Evolutionary conservation across 2,113 vertebrate species (phyloP), one percentile per base, ranked within the genome.

Genomic region (Ammodramus savannarum): DNA sequence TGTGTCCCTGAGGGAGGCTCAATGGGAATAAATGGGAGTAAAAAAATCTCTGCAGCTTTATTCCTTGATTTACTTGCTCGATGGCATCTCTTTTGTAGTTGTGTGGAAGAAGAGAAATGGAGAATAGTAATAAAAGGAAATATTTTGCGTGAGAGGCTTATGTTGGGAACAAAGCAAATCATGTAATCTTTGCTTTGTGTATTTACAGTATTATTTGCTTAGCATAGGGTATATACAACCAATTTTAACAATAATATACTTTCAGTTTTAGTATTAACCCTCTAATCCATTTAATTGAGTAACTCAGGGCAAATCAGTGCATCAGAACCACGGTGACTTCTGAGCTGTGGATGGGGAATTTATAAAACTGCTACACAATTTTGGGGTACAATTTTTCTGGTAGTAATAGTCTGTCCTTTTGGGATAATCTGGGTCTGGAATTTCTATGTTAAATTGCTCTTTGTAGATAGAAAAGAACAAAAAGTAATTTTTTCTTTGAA

Each of bases 11-110:
- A 71, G 90, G 93, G 96, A 96, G 78, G 76, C 73, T 95, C 89
- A 90, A 18, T 93, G 80, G 86, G 90, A 93, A 92, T 95, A 89
- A 97, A 86, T 59, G 80, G 89, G 72, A 94, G 62, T 66, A n/a
- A 91, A 95, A 89, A 89, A 68, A 43, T 44, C 88, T 89, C 79
- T 39, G 51, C 57, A 89, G 85, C 82, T 84, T 96, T 96, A 62
- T 80, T 76, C 66, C 72, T 83, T 0, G 2, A 76, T 95, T 92
- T 78, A 26, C 43, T 84, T 80, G 76, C 84, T 75, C 65, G 88
- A 82, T 78, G 83, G 68, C 23, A 22, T 76, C 38, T 46, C 85
- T 52, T 77, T 75, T 90, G 80, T 41, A 57, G 58, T 74, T 36
- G 49, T 36, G 2, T 57, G 43, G 66, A 63, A 58, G 55, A 79